A percentile compares a stretch with the other conserved stretches of the same genome.
Evolutionary conservation across 1,140 invertebrate genomes (phyloP).

Genomic region (Cherax quadricarinatus): DNA sequence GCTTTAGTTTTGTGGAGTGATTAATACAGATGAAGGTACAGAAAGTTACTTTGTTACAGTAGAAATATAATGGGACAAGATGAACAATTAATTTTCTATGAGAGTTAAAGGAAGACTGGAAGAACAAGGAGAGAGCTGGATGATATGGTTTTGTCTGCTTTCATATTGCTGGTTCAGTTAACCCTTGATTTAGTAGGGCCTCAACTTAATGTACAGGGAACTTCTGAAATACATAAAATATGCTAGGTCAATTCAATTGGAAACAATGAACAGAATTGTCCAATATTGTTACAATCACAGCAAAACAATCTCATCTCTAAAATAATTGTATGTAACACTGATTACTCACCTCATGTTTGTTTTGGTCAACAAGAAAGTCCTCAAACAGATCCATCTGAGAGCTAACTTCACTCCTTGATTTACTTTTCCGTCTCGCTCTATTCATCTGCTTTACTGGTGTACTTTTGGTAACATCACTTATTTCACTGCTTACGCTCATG

Average conservation of each 20-base stretch:
- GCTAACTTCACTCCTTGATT: neutral
- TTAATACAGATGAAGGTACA: no score
- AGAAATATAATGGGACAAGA: no score
- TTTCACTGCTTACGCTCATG: neutral
- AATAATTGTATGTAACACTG: neutral
- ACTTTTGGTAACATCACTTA: neutral
- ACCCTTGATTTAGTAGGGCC: neutral
- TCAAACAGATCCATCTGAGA: conserved; percentile 51
- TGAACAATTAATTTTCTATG: no score
- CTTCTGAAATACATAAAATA: neutral
- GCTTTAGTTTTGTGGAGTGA: no score
- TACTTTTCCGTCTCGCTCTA: neutral
- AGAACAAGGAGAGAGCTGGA: no score
- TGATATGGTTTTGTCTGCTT: no score
- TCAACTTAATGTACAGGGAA: neutral
- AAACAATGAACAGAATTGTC: neutral
- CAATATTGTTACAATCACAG: neutral
- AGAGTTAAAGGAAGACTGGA: no score
- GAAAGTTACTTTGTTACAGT: no score
- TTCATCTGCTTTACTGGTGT: neutral
- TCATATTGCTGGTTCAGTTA: no score
- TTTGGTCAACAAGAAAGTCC: conserved; percentile 33
- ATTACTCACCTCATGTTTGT: conserved; percentile 39
- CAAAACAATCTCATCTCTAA: neutral
- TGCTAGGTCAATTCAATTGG: neutral